phyloP scores from a whole-genome alignment of 2,113 vertebrate genomes.

The Tyto alba region DNA sequence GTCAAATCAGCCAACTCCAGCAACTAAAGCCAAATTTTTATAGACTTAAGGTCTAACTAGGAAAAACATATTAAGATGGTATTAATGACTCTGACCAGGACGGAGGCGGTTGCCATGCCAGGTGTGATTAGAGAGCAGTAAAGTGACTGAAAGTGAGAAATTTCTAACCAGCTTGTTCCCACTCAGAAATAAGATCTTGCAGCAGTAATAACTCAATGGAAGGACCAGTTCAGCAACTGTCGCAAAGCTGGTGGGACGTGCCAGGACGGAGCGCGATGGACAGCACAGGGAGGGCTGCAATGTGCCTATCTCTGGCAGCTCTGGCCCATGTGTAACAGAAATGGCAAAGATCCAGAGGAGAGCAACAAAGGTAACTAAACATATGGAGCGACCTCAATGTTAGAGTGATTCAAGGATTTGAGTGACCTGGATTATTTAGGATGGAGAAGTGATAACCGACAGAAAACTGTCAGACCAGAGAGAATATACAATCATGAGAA shows the following conservation, averaged over 20 bases:
- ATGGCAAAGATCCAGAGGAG: not conserved
- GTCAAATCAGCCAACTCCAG: not conserved
- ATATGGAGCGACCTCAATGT: not conserved
- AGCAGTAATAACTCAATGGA: not conserved
- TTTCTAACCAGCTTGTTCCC: not conserved
- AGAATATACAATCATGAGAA: not conserved
- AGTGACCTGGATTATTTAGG: not conserved
- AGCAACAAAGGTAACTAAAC: not conserved
- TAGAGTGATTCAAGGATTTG: not conserved
- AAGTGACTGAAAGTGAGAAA: not conserved
- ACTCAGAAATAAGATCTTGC: not conserved
- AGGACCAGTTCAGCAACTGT: not conserved
- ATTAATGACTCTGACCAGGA: not conserved
- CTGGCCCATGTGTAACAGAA: not conserved
- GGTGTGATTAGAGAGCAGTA: not conserved
- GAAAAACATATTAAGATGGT: not conserved
- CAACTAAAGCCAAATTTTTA: not conserved
- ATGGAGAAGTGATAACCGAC: not conserved
- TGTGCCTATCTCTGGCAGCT: accelerated
- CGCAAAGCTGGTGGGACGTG: not conserved
- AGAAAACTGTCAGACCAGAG: not conserved
- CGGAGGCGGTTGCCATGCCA: not conserved
- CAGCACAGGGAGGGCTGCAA: not conserved
- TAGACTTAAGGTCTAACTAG: not conserved
- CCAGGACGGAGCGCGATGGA: accelerated